Conservation (phyloP, 1,140 invertebrate species). For the Drosophila aff. region DNA sequence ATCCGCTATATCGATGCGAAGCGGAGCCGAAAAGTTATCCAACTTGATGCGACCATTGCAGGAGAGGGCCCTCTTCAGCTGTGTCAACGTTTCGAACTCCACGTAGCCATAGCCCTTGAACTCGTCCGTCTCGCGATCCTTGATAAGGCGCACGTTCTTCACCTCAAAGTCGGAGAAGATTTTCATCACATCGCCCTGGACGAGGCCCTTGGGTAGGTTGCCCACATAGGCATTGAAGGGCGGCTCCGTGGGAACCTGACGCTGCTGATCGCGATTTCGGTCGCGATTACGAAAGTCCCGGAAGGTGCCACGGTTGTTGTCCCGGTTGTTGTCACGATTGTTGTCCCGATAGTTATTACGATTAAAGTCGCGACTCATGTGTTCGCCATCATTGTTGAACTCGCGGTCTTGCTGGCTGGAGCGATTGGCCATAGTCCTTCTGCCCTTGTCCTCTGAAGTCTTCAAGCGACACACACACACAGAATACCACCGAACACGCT, state of each 20-base stretch:
- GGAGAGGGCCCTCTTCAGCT: conserved; percentile 91
- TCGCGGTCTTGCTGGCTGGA: conserved; percentile 34
- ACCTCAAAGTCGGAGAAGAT: conserved; percentile 92
- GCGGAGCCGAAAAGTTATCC: conserved; percentile 87
- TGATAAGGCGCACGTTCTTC: conserved; percentile 94
- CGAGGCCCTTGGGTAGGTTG: conserved; percentile 94
- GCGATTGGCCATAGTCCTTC: conserved; percentile 63
- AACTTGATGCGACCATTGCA: conserved; percentile 91
- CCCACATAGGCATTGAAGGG: conserved; percentile 97
- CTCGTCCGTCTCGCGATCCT: conserved; percentile 96
- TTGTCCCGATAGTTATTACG: conserved; percentile 14
- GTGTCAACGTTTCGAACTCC: conserved; percentile 94
- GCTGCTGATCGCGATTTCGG: conserved; percentile 64
- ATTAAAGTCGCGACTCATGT: conserved; percentile 24
- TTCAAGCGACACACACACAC: conserved; percentile 6
- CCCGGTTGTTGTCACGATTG: conserved; percentile 6
- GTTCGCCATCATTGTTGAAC: conserved; percentile 24
- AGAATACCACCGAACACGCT: conserved; percentile 12
- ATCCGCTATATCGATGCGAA: conserved; percentile 96
- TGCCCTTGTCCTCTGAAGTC: neutral
- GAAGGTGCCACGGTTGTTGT: conserved; percentile 15
- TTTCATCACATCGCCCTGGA: conserved; percentile 96
- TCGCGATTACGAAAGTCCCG: conserved; percentile 54
- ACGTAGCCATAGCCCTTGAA: conserved; percentile 99
- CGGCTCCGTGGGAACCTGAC: conserved; percentile 92